Percentiles rank a stretch among this genome's conserved stretches.
Conservation (phyloP, 2,113 vertebrate genomes). For the Gobio gobio region DNA sequence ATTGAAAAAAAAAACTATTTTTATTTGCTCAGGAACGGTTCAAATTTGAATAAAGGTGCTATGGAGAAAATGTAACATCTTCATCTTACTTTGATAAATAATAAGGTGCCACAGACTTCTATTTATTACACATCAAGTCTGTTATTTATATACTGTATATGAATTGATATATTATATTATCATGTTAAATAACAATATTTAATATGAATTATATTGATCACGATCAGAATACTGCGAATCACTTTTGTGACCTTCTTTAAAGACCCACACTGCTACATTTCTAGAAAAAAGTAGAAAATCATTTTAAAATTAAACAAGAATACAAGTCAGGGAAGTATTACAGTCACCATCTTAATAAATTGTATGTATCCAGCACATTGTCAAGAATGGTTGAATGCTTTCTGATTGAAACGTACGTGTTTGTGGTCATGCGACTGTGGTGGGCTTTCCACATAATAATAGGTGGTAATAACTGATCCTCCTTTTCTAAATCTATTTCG, state of each 20-base stretch:
- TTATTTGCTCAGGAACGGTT: constrained; percentile 59
- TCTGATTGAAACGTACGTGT: background rate
- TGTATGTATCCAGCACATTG: background rate
- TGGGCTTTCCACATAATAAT: constrained; percentile 24
- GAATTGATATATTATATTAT: background rate
- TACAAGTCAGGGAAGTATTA: background rate
- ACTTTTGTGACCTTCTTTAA: background rate
- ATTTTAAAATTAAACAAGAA: background rate
- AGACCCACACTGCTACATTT: background rate
- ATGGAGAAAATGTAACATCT: constrained; percentile 31
- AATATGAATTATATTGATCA: background rate
- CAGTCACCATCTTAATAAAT: background rate
- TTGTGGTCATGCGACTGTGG: constrained; percentile 10
- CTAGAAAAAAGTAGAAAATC: background rate
- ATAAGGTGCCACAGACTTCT: background rate
- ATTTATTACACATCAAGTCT: too few species aligned
- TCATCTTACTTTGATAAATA: background rate
- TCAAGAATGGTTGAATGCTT: background rate
- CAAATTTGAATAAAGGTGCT: constrained; percentile 57
- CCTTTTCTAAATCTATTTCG: constrained; percentile 6
- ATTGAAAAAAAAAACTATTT: constrained; percentile 44
- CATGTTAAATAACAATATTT: background rate
- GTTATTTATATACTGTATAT: too few species aligned
- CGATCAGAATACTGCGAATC: background rate
- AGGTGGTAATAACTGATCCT: constrained; percentile 20